Percentiles rank a stretch among this genome's conserved stretches.
Conservation (phyloP, 1,140 invertebrate genomes). For the Trissolcus basalis region DNA sequence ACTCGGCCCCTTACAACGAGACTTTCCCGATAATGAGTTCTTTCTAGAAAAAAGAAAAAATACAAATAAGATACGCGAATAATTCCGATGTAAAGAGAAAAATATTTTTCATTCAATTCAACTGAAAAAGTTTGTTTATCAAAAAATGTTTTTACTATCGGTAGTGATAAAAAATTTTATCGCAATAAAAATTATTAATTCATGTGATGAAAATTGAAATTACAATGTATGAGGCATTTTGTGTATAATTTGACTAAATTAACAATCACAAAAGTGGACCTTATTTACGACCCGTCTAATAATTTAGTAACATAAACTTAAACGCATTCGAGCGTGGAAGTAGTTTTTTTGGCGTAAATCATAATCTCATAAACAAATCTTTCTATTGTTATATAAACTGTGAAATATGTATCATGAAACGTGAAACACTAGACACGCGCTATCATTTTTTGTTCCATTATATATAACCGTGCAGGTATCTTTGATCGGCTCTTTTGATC, state of each 20-base stretch:
- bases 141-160: constrained; percentile 3
- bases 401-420: neutral
- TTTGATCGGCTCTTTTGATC: constrained; percentile 26
- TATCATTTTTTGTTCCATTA: constrained; percentile 3
- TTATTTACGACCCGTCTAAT: too few relatives aligned
- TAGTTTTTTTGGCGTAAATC: constrained; percentile 27
- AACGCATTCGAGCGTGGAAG: constrained; percentile 9
- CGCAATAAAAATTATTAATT: too few relatives aligned
- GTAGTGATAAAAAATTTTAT: too few relatives aligned
- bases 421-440: neutral
- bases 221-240: neutral
- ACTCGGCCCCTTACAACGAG: constrained; percentile 19
- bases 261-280: neutral
- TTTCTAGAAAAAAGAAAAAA: constrained; percentile 64
- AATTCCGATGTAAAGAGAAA: constrained; percentile 60
- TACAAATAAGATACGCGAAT: constrained; percentile 56
- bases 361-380: constrained; percentile 22
- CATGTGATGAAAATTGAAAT: too few relatives aligned
- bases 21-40: constrained; percentile 61
- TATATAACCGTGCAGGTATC: constrained; percentile 3
- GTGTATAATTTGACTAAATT: neutral
- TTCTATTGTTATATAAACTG: constrained; percentile 25
- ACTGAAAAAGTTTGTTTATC: neutral
- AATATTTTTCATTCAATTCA: constrained; percentile 59
- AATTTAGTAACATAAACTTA: too few relatives aligned